These are phyloP conservation scores for Tonatia bakeri DNA, from an alignment of 2,113 vertebrate genomes.

Conservation along the genomic window DNA sequence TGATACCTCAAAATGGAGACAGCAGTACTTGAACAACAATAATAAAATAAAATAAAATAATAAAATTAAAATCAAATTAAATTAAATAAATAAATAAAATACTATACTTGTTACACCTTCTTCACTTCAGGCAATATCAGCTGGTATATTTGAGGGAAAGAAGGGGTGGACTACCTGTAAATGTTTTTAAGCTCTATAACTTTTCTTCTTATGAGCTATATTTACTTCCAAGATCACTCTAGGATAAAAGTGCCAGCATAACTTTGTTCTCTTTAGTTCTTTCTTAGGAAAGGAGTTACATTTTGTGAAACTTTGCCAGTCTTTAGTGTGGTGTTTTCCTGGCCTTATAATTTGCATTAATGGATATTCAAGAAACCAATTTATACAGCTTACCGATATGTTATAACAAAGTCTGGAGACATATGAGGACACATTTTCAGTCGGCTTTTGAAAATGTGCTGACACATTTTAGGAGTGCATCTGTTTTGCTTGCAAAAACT, in stretches of 20 bases:
- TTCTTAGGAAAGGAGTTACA: neutral
- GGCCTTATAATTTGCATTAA: conserved; percentile 71
- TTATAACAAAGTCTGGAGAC: conserved; percentile 74
- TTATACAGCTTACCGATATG: conserved; percentile 69
- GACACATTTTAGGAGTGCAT: conserved; percentile 77
- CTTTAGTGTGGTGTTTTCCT: conserved; percentile 50
- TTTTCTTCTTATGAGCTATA: neutral
- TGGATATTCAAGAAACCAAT: conserved; percentile 72
- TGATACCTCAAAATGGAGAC: no score
- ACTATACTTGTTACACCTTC: neutral
- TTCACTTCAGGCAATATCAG: neutral
- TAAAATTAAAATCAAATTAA: no score
- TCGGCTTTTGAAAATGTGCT: conserved; percentile 77
- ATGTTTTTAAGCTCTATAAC: neutral
- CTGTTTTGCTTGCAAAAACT: conserved; percentile 77
- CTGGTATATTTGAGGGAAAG: neutral
- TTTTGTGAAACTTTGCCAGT: conserved; percentile 46
- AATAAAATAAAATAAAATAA: no score
- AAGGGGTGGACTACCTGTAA: neutral
- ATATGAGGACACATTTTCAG: conserved; percentile 78
- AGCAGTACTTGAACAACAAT: no score
- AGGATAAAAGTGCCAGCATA: neutral
- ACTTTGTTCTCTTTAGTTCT: neutral
- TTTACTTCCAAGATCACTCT: neutral
- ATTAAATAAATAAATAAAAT: neutral